These are phyloP conservation scores for Malacoctenus gilli DNA, from an alignment of 2,797 vertebrate species.

Conservation along the genomic window DNA sequence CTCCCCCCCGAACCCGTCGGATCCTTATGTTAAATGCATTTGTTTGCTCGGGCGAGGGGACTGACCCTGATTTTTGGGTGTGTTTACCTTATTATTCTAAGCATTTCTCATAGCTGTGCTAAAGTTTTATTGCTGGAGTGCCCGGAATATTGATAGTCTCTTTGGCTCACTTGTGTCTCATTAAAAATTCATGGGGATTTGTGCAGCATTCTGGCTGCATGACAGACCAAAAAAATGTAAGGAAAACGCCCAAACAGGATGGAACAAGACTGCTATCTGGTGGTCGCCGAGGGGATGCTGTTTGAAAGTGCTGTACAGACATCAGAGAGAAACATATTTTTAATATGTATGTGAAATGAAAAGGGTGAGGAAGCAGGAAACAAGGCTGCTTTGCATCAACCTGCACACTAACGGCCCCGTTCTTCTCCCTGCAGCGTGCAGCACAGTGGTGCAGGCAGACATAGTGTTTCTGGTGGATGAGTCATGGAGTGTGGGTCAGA, in stretches of 20 bases:
- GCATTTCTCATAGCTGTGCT: slow-evolving; percentile 71
- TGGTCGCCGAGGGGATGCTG: slow-evolving; percentile 51
- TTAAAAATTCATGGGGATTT: slow-evolving; percentile 75
- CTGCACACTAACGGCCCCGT: neutral
- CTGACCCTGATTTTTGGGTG: slow-evolving; percentile 67
- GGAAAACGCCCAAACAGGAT: slow-evolving; percentile 21
- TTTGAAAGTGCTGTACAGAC: neutral
- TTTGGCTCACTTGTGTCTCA: slow-evolving; percentile 77
- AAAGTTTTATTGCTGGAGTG: slow-evolving; percentile 76
- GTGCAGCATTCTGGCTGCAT: slow-evolving; percentile 51
- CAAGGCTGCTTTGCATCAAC: too few species aligned
- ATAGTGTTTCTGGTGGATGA: slow-evolving; percentile 88
- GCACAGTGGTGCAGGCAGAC: slow-evolving; percentile 81
- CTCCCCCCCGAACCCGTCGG: slow-evolving; percentile 43
- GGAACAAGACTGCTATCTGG: slow-evolving; percentile 76
- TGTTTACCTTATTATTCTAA: slow-evolving; percentile 79
- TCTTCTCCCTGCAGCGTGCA: slow-evolving; percentile 79
- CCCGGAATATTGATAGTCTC: slow-evolving; percentile 79
- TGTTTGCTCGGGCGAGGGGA: slow-evolving; percentile 49
- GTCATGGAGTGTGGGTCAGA: slow-evolving; percentile 78
- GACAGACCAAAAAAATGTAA: slow-evolving; percentile 35
- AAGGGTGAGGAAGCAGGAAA: too few species aligned
- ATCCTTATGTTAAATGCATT: slow-evolving; percentile 56
- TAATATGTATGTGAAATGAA: too few species aligned
- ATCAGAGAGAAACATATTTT: too few species aligned